Conservation (phyloP, 92 coral and sea anemone genomes). For the Heliopora coerulea region DNA sequence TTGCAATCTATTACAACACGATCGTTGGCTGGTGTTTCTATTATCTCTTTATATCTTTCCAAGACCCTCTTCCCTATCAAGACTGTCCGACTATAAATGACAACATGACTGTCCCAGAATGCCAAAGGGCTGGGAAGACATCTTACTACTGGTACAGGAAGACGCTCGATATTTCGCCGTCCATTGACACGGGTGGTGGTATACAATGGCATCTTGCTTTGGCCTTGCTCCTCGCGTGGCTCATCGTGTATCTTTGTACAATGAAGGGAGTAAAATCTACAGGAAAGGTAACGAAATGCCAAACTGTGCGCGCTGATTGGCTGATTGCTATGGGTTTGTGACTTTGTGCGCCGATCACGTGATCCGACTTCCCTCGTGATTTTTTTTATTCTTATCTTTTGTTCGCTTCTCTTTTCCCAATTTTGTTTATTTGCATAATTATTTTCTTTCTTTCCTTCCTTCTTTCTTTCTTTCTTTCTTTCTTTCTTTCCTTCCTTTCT, state of each 20-base stretch:
- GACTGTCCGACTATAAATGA: constrained; percentile 55
- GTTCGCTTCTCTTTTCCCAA: no score
- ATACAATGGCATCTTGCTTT: constrained; percentile 62
- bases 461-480: no score
- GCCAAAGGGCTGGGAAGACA: constrained; percentile 54
- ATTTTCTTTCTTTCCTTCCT: no score
- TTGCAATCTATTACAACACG: constrained; percentile 81
- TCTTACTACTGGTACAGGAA: constrained; percentile 71
- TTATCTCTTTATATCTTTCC: constrained; percentile 89
- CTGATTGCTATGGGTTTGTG: no score
- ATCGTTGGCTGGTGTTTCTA: constrained; percentile 90
- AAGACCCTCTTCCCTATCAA: constrained; percentile 72
- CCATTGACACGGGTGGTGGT: constrained; percentile 58
- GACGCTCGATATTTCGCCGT: constrained; percentile 50
- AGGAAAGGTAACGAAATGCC: constrained; percentile 68
- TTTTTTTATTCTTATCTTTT: no score
- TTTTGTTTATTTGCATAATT: no score
- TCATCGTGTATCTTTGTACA: constrained; percentile 65
- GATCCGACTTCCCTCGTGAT: no score
- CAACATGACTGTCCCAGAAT: constrained; percentile 48
- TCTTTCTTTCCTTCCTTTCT: no score
- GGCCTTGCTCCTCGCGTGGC: constrained; percentile 62
- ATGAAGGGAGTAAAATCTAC: constrained; percentile 75
- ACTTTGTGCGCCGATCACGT: no score
- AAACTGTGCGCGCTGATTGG: no score